Evolutionary conservation across 2,888 invertebrate genomes (phyloP), one percentile per base, ranked within the genome.

Genomic region (Dendrolimus houi): DNA sequence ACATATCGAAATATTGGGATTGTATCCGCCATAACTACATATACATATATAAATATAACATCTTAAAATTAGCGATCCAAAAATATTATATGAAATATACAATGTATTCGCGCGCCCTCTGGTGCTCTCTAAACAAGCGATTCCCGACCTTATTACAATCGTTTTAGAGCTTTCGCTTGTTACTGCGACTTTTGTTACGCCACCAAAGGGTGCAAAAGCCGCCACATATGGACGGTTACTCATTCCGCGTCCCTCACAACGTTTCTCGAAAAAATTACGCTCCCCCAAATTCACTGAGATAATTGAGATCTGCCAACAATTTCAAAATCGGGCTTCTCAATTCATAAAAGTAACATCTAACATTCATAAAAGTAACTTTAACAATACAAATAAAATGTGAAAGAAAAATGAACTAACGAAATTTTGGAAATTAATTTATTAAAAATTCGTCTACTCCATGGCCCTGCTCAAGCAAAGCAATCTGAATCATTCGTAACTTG

Each of bases 11-110:
- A 88, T 88, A 89, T 87, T 88, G 87, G 77, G 77, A 75, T 79
- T 75, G 88, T 87, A 88, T 81, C 75, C 89, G 89, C 90, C 88
- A 77, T 79, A 75, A 83, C 88, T 88, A 89, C 89, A 86, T 88
- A 87, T 88, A 89, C 83, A 90, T 89, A 89, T 89, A 87, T 89
- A 90, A 90, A 90, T 90, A 89, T 89, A 90, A 88, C 87, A 86
- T 90, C 90, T 89, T 90, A 90, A 90, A 89, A 88, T 88, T 89
- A 90, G 90, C 89, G 83, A 89, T 90, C 90, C 90, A 90, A 90
- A 90, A 90, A 90, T 90, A 47, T 47, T 47, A 47, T 47, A 90
- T 87, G 87, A 90, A 90, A 88, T 90, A 89, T 90, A 87, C 89
- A 85, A 84, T 83, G 85, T 85, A 80, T 84, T 81, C 81, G 82